These are phyloP conservation scores for Nephila pilipes DNA, from an alignment of 1,140 invertebrate species.

Conservation along the genomic window DNA sequence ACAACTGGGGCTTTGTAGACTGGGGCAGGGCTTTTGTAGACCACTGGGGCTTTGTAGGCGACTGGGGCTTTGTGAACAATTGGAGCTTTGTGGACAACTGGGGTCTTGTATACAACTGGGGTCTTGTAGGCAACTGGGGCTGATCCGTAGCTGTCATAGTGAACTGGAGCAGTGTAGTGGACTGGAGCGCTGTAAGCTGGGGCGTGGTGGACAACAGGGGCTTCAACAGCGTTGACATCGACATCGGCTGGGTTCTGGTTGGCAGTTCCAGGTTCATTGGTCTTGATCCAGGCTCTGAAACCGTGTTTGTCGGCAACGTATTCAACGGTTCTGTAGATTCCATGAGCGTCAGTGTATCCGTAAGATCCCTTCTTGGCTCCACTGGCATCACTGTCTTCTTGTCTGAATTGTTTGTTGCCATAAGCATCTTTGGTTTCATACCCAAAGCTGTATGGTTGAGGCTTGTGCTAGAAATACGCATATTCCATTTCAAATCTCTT, in stretches of 20 bases:
- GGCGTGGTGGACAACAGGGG: conserved; percentile 76
- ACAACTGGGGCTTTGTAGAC: conserved; percentile 69
- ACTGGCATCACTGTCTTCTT: conserved; percentile 76
- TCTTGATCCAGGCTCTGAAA: conserved; percentile 77
- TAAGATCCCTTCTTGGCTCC: conserved; percentile 77
- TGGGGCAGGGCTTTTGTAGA: conserved; percentile 63
- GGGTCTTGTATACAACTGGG: conserved; percentile 62
- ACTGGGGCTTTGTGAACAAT: conserved; percentile 69
- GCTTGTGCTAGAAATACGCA: conserved; percentile 56
- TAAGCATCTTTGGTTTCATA: conserved; percentile 77
- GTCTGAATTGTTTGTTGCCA: conserved; percentile 77
- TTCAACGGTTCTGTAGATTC: conserved; percentile 76
- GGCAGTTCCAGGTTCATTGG: conserved; percentile 77
- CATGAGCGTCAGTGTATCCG: conserved; percentile 77
- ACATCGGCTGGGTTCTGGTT: conserved; percentile 72
- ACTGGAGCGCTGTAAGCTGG: conserved; percentile 71
- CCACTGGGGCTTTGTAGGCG: conserved; percentile 58
- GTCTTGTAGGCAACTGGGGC: conserved; percentile 73
- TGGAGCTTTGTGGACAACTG: conserved; percentile 64
- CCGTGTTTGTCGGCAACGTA: conserved; percentile 77
- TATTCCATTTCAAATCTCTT: background rate
- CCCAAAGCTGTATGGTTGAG: conserved; percentile 77
- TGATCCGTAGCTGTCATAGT: conserved; percentile 71
- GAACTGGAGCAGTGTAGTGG: conserved; percentile 68
- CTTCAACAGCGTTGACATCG: conserved; percentile 67